phyloP scores from a whole-genome alignment of 2,797 vertebrate species.

The Pogonophryne albipinna region DNA sequence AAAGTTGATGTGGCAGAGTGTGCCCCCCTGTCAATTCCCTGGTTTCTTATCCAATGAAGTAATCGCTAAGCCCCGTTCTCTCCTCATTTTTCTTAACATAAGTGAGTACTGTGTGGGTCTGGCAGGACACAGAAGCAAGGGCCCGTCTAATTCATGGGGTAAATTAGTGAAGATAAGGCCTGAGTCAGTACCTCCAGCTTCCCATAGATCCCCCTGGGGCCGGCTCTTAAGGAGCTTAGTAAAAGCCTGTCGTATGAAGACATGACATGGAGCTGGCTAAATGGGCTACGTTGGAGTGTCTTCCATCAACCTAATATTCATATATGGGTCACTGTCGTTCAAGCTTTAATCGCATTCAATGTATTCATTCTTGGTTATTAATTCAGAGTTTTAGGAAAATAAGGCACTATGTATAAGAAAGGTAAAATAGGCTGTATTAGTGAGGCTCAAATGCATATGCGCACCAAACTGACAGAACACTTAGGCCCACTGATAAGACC shows the following conservation, averaged over 20 bases:
- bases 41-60: constrained; percentile 62
- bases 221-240: constrained; percentile 89
- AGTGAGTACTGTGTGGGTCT: constrained; percentile 73
- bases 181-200: constrained; percentile 83
- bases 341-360: constrained; percentile 81
- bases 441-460: constrained; percentile 27
- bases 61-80: constrained; percentile 73
- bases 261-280: constrained; percentile 86
- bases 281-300: constrained; percentile 83
- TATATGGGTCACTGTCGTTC: constrained; percentile 81
- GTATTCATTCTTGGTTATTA: constrained; percentile 79
- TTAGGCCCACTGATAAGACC: constrained; percentile 53
- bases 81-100: constrained; percentile 72
- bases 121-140: constrained; percentile 72
- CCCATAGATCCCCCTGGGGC: constrained; percentile 84
- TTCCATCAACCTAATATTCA: constrained; percentile 84
- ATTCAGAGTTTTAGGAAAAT: constrained; percentile 72
- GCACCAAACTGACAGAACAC: constrained; percentile 54
- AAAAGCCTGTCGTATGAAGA: constrained; percentile 86
- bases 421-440: constrained; percentile 44
- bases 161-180: constrained; percentile 87
- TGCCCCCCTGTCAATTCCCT: constrained; percentile 40
- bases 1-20: constrained; percentile 58
- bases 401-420: constrained; percentile 31
- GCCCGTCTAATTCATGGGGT: constrained; percentile 80